These are phyloP conservation scores for Turritopsis rubra DNA, from an alignment of 30 jellyfish, hydroid and myxozoan genomes.

Conservation along the genomic window DNA sequence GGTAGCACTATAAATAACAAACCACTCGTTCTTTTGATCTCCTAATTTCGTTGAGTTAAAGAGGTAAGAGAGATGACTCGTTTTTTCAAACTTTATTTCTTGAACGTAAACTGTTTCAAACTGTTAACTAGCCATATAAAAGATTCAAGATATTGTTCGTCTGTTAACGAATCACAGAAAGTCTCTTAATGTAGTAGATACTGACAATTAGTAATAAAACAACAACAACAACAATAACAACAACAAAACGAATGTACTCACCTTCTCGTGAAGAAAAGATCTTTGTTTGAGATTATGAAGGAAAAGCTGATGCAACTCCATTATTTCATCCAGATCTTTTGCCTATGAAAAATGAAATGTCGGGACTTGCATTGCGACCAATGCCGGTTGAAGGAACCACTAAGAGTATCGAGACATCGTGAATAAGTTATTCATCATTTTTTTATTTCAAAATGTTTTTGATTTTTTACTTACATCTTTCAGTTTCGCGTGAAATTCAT, in stretches of 20 bases:
- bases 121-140: too few species aligned
- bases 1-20: too few species aligned
- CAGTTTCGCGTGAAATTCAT: slow-evolving; percentile 10
- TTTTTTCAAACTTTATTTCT: too few species aligned
- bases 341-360: slow-evolving; percentile 21
- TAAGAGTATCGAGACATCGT: too few species aligned
- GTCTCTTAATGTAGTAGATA: too few species aligned
- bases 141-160: too few species aligned
- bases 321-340: slow-evolving; percentile 62
- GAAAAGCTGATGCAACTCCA: slow-evolving; percentile 46
- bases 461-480: slow-evolving; percentile 13
- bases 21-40: too few species aligned
- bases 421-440: background rate
- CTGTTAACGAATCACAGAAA: too few species aligned
- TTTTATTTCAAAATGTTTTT: background rate
- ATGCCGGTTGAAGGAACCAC: too few species aligned
- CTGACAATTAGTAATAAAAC: background rate
- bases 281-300: slow-evolving; percentile 63
- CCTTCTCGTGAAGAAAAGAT: slow-evolving; percentile 68
- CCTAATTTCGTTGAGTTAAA: too few species aligned
- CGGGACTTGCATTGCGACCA: background rate
- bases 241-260: slow-evolving; percentile 20
- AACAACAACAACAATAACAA: background rate
- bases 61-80: too few species aligned
- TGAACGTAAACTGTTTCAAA: too few species aligned